Evolutionary conservation across 2,888 invertebrate species (phyloP), one percentile per base, ranked within the genome.

Genomic region (Dorcus hopei): DNA sequence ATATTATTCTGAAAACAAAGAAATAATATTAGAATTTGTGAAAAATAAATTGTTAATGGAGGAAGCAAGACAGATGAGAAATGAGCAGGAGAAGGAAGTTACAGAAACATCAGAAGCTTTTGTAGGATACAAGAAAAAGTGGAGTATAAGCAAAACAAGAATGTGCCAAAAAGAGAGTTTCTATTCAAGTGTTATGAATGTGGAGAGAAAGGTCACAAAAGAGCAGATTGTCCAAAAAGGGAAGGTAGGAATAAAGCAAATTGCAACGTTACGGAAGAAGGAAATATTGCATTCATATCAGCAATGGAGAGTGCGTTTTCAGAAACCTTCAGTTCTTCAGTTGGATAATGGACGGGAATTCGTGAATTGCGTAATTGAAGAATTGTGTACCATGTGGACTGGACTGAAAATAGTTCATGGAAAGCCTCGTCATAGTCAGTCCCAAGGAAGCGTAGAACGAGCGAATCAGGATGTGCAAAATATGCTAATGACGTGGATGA

Each of bases 1-100:
- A 52, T 62, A n/a, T 51, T 56, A 26, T 61, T 59, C 49, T 58
- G 11, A 8, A 14, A 38, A 47, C 19, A 16, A 41, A 11, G 47
- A 50, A 40, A 48, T 63, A 9, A 60, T 52, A 3, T 39, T 65
- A 38, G 57, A 63, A 49, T 57, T 54, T 48, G 38, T 39, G 23
- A 52, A 55, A 14, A 14, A 14, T 14, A 14, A 14, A 14, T 14
- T 14, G 14, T 14, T 14, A 14, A 14, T 1, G 14, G 14, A 14
- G 14, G 14, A 14, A 14, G 14, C 14, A 14, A 14, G 14, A 14
- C 14, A 14, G 14, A 14, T 14, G 14, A 14, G 14, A 14, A 14
- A 14, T 14, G 14, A 1, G 11, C 52, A 58, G 43, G 45, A 54
- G n/a, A 59, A 51, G 54, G 26, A 23, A 33, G 11, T 23, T 19